Percentiles rank a stretch among this genome's conserved stretches.
These are phyloP conservation scores for Corythornis cristatus DNA, from an alignment of 2,113 vertebrate genomes.

Conservation along the genomic window DNA sequence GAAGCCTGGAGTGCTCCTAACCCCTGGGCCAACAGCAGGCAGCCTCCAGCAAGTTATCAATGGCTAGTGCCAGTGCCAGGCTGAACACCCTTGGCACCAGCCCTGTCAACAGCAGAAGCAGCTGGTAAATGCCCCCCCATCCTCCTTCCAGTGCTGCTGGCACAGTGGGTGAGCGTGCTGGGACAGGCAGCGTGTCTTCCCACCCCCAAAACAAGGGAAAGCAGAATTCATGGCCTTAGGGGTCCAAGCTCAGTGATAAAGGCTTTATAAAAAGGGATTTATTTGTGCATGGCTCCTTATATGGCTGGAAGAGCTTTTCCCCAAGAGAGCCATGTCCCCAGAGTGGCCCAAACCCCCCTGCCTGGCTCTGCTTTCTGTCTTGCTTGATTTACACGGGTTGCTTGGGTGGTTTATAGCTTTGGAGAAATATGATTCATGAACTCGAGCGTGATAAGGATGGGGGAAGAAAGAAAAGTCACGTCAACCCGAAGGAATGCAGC, in stretches of 20 bases:
- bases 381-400: fast-evolving
- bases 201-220: background rate
- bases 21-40: fast-evolving
- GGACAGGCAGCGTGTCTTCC: background rate
- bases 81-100: background rate
- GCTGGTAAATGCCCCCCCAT: background rate
- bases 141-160: fast-evolving
- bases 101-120: background rate
- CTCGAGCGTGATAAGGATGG: background rate
- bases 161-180: fast-evolving
- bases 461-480: conserved; percentile 7
- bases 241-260: fast-evolving
- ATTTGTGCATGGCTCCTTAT: background rate
- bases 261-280: background rate
- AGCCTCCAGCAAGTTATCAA: fast-evolving
- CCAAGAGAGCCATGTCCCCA: fast-evolving
- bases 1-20: fast-evolving
- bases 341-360: fast-evolving
- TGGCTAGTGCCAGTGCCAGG: background rate
- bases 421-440: background rate
- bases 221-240: background rate
- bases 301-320: background rate
- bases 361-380: background rate
- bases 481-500: conserved; percentile 13
- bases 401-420: background rate